phyloP scores from a whole-genome alignment of 2,888 invertebrate genomes.

The Sisyra terminalis region DNA sequence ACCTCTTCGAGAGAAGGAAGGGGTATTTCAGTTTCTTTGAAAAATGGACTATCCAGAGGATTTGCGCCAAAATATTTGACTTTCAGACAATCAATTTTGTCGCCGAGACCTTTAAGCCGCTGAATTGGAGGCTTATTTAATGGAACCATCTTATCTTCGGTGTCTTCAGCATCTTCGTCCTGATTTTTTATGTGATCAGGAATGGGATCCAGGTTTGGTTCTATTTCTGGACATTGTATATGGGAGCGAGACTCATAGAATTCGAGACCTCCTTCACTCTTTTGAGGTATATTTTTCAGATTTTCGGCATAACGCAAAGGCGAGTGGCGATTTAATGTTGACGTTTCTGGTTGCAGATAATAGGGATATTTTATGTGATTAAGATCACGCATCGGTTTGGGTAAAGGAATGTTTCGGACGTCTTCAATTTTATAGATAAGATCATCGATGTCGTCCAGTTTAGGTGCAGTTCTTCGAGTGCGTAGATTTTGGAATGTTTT shows the following conservation, averaged over 20 bases:
- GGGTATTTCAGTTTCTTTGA: constrained; percentile 36
- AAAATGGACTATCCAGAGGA: constrained; percentile 60
- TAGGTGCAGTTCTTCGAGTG: constrained; percentile 14
- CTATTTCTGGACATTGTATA: constrained; percentile 35
- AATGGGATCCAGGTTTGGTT: constrained; percentile 34
- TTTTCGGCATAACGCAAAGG: constrained; percentile 50
- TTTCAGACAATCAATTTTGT: constrained; percentile 59
- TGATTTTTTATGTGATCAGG: constrained; percentile 28
- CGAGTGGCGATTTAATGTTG: constrained; percentile 33
- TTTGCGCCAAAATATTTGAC: constrained; percentile 57
- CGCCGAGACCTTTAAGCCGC: constrained; percentile 45
- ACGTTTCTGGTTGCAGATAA: constrained; percentile 28
- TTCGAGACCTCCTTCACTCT: constrained; percentile 45
- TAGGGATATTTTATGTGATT: constrained; percentile 44
- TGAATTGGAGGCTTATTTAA: constrained; percentile 26
- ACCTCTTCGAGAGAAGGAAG: constrained; percentile 28
- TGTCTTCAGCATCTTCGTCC: constrained; percentile 19
- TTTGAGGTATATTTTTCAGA: constrained; percentile 41
- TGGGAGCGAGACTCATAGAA: constrained; percentile 49
- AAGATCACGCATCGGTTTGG: constrained; percentile 12
- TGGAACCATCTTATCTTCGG: constrained; percentile 17
- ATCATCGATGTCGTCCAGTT: constrained; percentile 17
- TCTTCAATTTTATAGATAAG: constrained; percentile 14
- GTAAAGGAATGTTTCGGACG: constrained; percentile 10
- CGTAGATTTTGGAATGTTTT: constrained; percentile 6